Base-by-base conservation (phyloP, 2,797 vertebrate genomes). In the Oreochromis grahami region DNA sequence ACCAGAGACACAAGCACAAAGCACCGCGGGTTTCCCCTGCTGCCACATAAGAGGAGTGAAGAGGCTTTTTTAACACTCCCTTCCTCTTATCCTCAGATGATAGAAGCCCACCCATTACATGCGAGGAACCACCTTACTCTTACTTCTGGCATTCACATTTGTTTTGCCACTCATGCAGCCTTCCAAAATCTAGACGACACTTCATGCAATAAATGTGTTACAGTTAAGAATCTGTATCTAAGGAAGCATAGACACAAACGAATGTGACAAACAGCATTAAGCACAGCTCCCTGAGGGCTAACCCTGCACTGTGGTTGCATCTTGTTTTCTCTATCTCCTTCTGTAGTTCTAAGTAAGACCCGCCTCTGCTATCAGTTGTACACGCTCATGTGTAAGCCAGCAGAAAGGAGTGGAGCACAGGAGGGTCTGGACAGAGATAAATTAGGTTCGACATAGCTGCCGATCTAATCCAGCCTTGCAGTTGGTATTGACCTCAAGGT, bases 301-400 rank as follows among this genome's bases (percentile, higher is more conserved):
- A 70, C 63, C 52, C 76, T 63, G 81, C 24, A 48, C 86, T 50
- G 32, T n/a, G 65, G 58, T 53, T 81, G 50, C 77, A 79, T 41
- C 74, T 63, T 58, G 94, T 95, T 94, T 89, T 91, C 78, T 89
- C 87, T 88, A 60, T 80, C 74, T 79, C 88, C 83, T 68, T 81
- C 81, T 58, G 50, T 58, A 29, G 77, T 21, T 76, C 84, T 58
- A 65, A 50, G 14, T 55, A 58, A 80, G 80, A 70, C 26, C 90
- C 85, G 24, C 87, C 87, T 78, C 79, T 83, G 21, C 72, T 48
- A 36, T 77, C 9, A 1, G 63, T 8, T 51, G 48, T 52, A 82
- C 78, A 78, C 15, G 78, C 11, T 19, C 58, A 83, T 12, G 74
- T 3, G 36, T 32, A 19, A 36, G 72, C 51, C 78, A 50, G 56